phyloP scores from a whole-genome alignment of 2,113 vertebrate species.

The Onychorhynchus coronatus region DNA sequence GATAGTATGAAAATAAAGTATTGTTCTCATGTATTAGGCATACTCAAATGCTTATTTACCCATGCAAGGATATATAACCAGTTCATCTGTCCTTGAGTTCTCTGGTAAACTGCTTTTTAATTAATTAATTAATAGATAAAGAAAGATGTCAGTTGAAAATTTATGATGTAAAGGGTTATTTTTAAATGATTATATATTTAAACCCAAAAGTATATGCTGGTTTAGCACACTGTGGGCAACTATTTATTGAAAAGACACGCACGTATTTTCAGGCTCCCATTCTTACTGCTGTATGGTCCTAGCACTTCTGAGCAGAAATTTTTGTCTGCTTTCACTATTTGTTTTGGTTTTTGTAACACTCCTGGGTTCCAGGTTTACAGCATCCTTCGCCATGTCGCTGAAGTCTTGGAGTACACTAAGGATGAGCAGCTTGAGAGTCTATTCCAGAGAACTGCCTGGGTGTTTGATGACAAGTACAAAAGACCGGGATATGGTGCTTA shows the following conservation, averaged over 20 bases:
- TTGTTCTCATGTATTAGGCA: neutral
- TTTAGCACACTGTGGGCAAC: neutral
- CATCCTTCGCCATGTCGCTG: slow-evolving; percentile 95
- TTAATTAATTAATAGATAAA: neutral
- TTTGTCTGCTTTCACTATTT: neutral
- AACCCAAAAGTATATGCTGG: neutral
- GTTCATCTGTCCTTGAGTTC: neutral
- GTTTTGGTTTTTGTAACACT: neutral
- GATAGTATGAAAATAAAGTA: neutral
- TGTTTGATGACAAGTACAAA: slow-evolving; percentile 97
- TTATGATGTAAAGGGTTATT: neutral
- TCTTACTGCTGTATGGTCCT: neutral
- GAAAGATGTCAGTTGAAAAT: neutral
- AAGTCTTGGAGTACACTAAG: slow-evolving; percentile 95
- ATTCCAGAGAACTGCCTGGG: slow-evolving; percentile 97
- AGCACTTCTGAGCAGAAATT: rapidly evolving
- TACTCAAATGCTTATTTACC: neutral
- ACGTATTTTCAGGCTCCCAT: neutral
- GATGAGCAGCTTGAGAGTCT: slow-evolving; percentile 96
- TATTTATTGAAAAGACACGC: neutral
- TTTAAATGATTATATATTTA: neutral
- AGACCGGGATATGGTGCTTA: slow-evolving; percentile 96
- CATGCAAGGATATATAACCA: neutral
- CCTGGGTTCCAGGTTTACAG: slow-evolving; percentile 87
- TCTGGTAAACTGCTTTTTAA: neutral